These are phyloP conservation scores for Monodelphis domestica DNA, from an alignment of 2,797 vertebrate genomes.

Conservation along the genomic window DNA sequence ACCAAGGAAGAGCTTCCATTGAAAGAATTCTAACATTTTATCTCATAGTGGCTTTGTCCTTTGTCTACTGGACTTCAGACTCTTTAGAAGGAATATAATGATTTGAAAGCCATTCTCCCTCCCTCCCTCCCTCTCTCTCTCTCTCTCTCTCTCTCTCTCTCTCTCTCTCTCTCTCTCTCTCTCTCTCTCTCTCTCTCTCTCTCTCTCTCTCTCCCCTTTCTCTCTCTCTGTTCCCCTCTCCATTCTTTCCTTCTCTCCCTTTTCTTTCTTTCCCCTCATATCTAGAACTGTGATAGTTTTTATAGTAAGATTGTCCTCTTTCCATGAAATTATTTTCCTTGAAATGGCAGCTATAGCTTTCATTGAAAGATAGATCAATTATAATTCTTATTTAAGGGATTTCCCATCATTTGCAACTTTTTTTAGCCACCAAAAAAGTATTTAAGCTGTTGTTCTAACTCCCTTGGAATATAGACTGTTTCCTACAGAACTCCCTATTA, in stretches of 20 bases:
- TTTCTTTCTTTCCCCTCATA: slow-evolving; percentile 16
- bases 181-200: slow-evolving; percentile 36
- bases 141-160: background rate
- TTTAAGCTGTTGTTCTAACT: slow-evolving; percentile 22
- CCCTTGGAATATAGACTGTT: slow-evolving; percentile 42
- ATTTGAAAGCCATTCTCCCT: slow-evolving; percentile 63
- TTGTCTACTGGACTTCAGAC: slow-evolving; percentile 70
- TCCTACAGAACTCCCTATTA: background rate
- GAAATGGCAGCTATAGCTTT: background rate
- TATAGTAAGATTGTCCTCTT: background rate
- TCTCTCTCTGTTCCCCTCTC: background rate
- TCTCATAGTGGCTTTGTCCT: slow-evolving; percentile 69
- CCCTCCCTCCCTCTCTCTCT: slow-evolving; percentile 11
- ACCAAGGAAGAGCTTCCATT: slow-evolving; percentile 65
- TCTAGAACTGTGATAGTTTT: slow-evolving; percentile 32
- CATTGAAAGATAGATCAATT: slow-evolving; percentile 48
- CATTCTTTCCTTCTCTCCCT: background rate
- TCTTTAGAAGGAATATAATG: slow-evolving; percentile 55
- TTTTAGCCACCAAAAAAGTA: slow-evolving; percentile 52
- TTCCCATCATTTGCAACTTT: slow-evolving; percentile 3
- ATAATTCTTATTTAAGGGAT: slow-evolving; percentile 39
- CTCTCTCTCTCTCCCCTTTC: slow-evolving; percentile 4
- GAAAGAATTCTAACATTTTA: slow-evolving; percentile 65
- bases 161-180: slow-evolving; percentile 8
- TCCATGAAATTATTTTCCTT: slow-evolving; percentile 66